Percentiles rank a stretch among this genome's conserved stretches.
Evolutionary conservation across 2,888 invertebrate genomes (phyloP).

Genomic region (Microctonus hyperodae): DNA sequence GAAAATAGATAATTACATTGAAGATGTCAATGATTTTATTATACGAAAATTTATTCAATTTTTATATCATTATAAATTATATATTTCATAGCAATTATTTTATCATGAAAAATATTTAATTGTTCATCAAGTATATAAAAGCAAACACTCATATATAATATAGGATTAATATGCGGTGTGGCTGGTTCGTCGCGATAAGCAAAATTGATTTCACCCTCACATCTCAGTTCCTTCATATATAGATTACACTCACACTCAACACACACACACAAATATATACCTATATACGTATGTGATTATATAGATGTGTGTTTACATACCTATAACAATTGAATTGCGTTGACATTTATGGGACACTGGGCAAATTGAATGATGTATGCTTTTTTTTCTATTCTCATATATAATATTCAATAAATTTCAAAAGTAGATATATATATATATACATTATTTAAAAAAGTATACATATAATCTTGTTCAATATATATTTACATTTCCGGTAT

Average conservation of each 20-base stretch:
- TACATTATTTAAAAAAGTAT: neutral
- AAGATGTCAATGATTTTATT: too few relatives aligned
- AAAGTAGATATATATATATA: neutral
- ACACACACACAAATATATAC: too few relatives aligned
- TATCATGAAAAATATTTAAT: too few relatives aligned
- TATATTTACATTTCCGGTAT: too few relatives aligned
- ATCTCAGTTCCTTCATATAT: constrained; percentile 1
- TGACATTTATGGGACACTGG: constrained; percentile 47
- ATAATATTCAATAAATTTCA: constrained; percentile 29
- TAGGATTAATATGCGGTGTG: constrained; percentile 47
- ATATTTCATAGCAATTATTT: too few relatives aligned
- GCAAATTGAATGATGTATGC: constrained; percentile 49
- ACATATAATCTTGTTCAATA: too few relatives aligned
- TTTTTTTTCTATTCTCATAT: constrained; percentile 43
- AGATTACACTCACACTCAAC: neutral
- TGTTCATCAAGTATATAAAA: too few relatives aligned
- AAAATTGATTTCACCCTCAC: constrained; percentile 55
- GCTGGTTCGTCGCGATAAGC: constrained; percentile 59
- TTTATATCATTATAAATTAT: too few relatives aligned
- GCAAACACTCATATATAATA: constrained; percentile 47
- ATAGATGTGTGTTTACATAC: neutral
- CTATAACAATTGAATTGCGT: constrained; percentile 19
- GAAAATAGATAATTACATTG: too few relatives aligned
- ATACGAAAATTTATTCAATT: too few relatives aligned
- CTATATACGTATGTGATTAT: too few relatives aligned